These are phyloP conservation scores for Procapra przewalskii DNA, from an alignment of 2,113 vertebrate genomes.

Conservation along the genomic window DNA sequence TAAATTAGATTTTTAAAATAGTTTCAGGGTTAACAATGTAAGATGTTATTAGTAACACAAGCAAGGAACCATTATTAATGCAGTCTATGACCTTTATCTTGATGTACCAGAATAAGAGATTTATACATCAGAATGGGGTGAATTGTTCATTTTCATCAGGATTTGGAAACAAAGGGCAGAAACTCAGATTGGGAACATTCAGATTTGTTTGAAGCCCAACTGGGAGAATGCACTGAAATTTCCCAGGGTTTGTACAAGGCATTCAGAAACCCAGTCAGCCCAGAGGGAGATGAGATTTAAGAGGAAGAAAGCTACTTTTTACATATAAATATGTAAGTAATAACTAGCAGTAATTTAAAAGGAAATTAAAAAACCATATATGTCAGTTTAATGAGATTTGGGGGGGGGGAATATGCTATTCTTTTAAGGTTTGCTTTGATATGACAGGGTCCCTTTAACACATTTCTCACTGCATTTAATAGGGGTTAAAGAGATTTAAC, in stretches of 20 bases:
- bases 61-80: conserved; percentile 67
- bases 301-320: conserved; percentile 9
- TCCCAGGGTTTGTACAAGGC: background rate
- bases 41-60: conserved; percentile 61
- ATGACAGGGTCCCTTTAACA: background rate
- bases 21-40: conserved; percentile 63
- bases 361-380: conserved; percentile 8
- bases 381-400: conserved; percentile 62
- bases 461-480: conserved; percentile 50
- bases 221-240: background rate
- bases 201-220: background rate
- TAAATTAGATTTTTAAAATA: conserved; percentile 67
- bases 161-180: conserved; percentile 59
- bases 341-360: conserved; percentile 56
- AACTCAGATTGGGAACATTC: background rate
- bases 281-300: background rate
- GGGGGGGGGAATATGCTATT: conserved; percentile 44
- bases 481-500: conserved; percentile 68
- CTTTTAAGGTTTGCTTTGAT: conserved; percentile 46
- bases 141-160: conserved; percentile 47
- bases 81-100: conserved; percentile 48
- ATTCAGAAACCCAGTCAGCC: background rate
- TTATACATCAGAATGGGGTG: conserved; percentile 37
- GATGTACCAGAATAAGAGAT: conserved; percentile 27
- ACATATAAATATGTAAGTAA: conserved; percentile 61